Percentiles rank a stretch among this genome's conserved stretches.
These are phyloP conservation scores for Nixonia krombeini DNA, from an alignment of 1,140 invertebrate genomes.

Conservation along the genomic window DNA sequence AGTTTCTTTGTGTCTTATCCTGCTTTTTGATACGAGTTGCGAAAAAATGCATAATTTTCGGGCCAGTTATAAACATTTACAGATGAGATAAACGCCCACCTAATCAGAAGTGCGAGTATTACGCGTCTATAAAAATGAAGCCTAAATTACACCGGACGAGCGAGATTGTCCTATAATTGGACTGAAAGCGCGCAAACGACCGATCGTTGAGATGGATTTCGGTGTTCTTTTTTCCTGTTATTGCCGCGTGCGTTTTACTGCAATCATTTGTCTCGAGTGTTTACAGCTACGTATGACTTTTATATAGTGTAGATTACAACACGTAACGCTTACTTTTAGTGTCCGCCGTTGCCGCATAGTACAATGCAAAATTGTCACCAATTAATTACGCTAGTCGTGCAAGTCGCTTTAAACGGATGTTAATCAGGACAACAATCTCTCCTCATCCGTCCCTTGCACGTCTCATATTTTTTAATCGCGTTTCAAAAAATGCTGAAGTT, in stretches of 20 bases:
- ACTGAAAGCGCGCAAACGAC: neutral
- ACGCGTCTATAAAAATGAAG: neutral
- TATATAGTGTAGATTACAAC: conserved; percentile 26
- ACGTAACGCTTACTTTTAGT: conserved; percentile 17
- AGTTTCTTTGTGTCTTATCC: too few relatives aligned
- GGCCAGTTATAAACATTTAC: conserved; percentile 17
- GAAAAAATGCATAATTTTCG: too few relatives aligned
- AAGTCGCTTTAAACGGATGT: too few relatives aligned
- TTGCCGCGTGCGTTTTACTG: conserved; percentile 13
- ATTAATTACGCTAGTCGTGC: too few relatives aligned
- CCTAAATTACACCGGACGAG: conserved; percentile 32
- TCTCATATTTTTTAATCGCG: too few relatives aligned
- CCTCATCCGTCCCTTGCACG: too few relatives aligned
- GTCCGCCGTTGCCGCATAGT: too few relatives aligned
- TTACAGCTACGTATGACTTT: conserved; percentile 32
- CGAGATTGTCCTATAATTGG: conserved; percentile 16
- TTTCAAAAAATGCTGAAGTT: too few relatives aligned
- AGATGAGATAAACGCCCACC: conserved; percentile 19
- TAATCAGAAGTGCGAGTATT: conserved; percentile 25
- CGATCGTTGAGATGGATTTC: conserved; percentile 19
- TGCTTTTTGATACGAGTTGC: too few relatives aligned
- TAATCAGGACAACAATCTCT: too few relatives aligned
- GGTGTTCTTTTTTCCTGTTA: conserved; percentile 24
- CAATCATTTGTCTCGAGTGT: conserved; percentile 30
- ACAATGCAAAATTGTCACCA: too few relatives aligned